phyloP scores from a whole-genome alignment of 2,888 invertebrate genomes.

The Thereva unica region DNA sequence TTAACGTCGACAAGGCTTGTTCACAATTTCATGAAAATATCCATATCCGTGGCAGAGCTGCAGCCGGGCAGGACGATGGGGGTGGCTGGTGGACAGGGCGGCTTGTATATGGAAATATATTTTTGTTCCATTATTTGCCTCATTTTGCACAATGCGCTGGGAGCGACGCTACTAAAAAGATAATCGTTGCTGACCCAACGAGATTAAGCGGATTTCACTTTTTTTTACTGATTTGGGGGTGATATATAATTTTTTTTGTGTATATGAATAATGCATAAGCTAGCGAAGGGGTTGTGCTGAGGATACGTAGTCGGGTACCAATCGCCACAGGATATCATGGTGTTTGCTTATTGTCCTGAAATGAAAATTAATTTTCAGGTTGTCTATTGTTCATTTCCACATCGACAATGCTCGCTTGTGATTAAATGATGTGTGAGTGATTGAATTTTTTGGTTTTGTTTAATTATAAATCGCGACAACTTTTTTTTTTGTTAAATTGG shows the following conservation, averaged over 20 bases:
- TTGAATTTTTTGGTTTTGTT: no score
- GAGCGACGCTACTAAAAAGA: no score
- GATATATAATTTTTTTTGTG: constrained; percentile 8
- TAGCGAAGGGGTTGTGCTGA: constrained; percentile 16
- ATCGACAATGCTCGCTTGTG: no score
- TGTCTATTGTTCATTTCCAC: constrained; percentile 36
- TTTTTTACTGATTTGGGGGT: background rate
- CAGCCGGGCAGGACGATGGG: background rate
- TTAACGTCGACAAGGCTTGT: constrained; percentile 29
- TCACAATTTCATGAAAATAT: constrained; percentile 23
- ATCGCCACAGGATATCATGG: constrained; percentile 38
- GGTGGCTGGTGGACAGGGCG: background rate
- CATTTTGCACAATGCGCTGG: no score
- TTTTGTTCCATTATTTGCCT: background rate
- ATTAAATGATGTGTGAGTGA: no score
- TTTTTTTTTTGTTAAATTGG: no score
- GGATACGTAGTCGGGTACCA: constrained; percentile 8
- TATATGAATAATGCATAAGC: constrained; percentile 12
- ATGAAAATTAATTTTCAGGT: constrained; percentile 40
- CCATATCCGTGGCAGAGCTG: background rate
- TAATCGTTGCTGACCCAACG: no score
- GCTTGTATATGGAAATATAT: constrained; percentile 3
- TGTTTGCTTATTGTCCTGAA: constrained; percentile 40
- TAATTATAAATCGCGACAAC: no score
- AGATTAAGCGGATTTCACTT: no score